Conservation (phyloP, 2,888 invertebrate genomes). For the Choreutis nemorana region DNA sequence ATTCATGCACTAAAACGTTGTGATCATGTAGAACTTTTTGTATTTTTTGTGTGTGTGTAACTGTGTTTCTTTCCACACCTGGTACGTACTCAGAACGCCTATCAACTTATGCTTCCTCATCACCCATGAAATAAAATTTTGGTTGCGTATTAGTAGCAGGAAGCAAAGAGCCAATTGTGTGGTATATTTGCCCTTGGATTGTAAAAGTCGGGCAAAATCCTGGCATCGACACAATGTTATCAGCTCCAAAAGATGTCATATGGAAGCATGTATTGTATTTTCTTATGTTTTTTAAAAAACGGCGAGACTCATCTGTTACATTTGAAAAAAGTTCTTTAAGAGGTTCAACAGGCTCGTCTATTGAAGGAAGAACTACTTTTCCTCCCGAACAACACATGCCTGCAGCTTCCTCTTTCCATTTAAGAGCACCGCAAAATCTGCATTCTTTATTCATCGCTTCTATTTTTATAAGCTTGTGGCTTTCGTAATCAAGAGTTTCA, state of each 20-base stretch:
- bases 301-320: conserved; percentile 11
- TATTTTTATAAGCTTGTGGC: no score
- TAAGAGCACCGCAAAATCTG: no score
- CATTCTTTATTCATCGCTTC: no score
- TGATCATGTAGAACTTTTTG: conserved; percentile 11
- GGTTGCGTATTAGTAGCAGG: conserved; percentile 12
- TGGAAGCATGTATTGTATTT: conserved; percentile 14
- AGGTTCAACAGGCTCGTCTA: no score
- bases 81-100: not conserved
- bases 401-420: no score
- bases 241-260: conserved; percentile 13
- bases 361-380: no score
- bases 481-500: no score
- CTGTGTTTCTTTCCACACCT: not conserved
- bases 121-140: conserved; percentile 11
- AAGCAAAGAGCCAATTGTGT: conserved; percentile 13
- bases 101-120: not conserved
- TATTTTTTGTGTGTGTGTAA: conserved; percentile 2
- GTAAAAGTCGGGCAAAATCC: no score
- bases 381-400: no score
- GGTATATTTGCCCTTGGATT: conserved; percentile 17
- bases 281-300: conserved; percentile 12
- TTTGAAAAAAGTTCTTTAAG: no score
- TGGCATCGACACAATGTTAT: conserved; percentile 8
- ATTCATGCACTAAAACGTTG: conserved; percentile 8